Base-by-base conservation (phyloP, 2,113 vertebrate genomes). In the Rhabdomys dilectus region DNA sequence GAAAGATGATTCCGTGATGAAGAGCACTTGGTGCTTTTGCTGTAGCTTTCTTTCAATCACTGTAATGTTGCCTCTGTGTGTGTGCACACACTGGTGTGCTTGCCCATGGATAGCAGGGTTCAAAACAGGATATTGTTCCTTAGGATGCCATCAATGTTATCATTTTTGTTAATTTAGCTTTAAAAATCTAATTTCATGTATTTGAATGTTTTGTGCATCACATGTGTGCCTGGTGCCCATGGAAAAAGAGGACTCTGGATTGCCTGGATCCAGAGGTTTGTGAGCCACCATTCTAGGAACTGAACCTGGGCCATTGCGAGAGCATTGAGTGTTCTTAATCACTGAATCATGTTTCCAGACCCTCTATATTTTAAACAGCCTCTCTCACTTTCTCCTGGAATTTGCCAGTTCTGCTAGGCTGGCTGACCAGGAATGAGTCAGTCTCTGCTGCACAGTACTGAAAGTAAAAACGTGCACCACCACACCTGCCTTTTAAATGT, bases 81-180 rank as follows among this genome's bases (percentile, higher is more conserved):
- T 8, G 1, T 7, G 1, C 7, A 62, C 39, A 29, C 6, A 19
- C 4, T 45, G 39, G 15, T 34, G 7, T 34, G 4, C 39, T 15
- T 5, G 1, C 31, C 26, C 9, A 34, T 34, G 60, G 4, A 2
- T 45, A 29, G 17, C 26, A 85, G 26, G 5, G 17, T 5, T 34
- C 39, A 45, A 31, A 26, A 21, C 26, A 1, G 26, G 26, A 16
- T 12, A 21, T 34, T 66, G 1, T 21, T 85, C 39, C 60, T 45
- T 5, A 48, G 60, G 26, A 85, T 64, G 7, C 29, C 39, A 45
- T 5, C 8, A 62, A 10, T 8, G 19, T 45, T 45, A 15, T 39
- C 19, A 21, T 58, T 62, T 13, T n/a, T 39, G 53, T 82, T 16
- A 22, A 39, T 39, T 26, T 26, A 15, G 12, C 4, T 81, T n/a